These are phyloP conservation scores for Palythoa heliodiscus DNA, from an alignment of 92 coral and sea anemone genomes.

Conservation along the genomic window DNA sequence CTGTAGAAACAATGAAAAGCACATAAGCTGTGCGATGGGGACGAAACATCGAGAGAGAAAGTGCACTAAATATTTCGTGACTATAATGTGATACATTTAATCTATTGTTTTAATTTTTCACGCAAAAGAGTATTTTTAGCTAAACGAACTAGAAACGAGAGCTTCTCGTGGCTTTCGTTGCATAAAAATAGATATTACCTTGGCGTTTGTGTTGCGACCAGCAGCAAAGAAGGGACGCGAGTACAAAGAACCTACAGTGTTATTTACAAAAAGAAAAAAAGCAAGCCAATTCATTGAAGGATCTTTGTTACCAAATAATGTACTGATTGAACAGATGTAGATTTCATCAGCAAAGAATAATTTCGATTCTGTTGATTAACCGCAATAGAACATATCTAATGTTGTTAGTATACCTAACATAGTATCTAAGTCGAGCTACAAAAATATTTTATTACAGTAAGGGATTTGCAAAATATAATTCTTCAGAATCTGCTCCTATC, in stretches of 20 bases:
- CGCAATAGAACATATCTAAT: too few species aligned
- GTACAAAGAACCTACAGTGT: conserved; percentile 27
- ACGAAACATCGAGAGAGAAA: neutral
- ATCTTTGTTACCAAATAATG: neutral
- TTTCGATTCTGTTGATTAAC: too few species aligned
- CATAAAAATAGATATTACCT: conserved; percentile 1
- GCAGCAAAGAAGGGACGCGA: conserved; percentile 6
- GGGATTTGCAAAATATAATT: too few species aligned
- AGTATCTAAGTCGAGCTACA: too few species aligned
- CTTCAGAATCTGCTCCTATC: too few species aligned
- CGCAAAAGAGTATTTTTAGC: neutral
- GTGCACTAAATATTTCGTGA: too few species aligned
- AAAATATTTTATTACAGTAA: too few species aligned
- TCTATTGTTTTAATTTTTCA: neutral
- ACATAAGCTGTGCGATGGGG: neutral
- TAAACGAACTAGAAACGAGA: too few species aligned
- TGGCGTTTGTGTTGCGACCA: conserved; percentile 20
- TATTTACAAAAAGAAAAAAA: neutral
- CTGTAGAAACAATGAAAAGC: conserved; percentile 4
- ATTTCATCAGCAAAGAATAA: too few species aligned
- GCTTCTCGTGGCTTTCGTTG: neutral
- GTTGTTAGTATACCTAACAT: too few species aligned
- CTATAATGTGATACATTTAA: neutral
- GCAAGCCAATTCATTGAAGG: neutral
- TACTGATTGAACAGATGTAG: neutral